Evolutionary conservation across 2,888 invertebrate genomes (phyloP), one percentile per base, ranked within the genome.

Genomic region (Anaspis maculata): DNA sequence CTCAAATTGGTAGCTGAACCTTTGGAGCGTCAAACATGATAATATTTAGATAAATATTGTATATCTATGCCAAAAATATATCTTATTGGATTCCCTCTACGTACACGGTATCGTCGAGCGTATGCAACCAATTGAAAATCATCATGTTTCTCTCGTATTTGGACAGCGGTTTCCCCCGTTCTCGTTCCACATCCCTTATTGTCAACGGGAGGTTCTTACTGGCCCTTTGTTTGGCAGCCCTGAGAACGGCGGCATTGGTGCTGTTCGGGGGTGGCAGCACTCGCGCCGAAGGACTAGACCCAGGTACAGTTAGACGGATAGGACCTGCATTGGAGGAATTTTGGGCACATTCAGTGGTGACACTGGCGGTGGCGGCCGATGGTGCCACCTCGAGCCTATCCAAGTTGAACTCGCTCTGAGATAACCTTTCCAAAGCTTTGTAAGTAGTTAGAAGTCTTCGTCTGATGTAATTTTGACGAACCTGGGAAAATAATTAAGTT

Each of bases 51-150:
- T n/a, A n/a, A n/a, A n/a, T n/a, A n/a, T n/a, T n/a, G n/a, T n/a
- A n/a, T n/a, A n/a, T n/a, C n/a, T n/a, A n/a, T n/a, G n/a, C n/a
- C n/a, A n/a, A n/a, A n/a, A n/a, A n/a, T n/a, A n/a, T n/a, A n/a
- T n/a, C n/a, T n/a, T 52, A 66, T 44, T 64, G 64, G 25, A 66
- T 57, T 2, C 66, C 68, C 49, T 73, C 74, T 15, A 64, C 64
- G 43, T 67, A 70, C 16, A 74, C 73, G 0, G 76, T 74, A 46
- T 88, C 86, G 57, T 88, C 86, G 12, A 91, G 71, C 2, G 86
- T 86, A 60, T 90, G 88, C 1, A 92, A 72, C 91, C 91, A 92
- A 65, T 90, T 90, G 68, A 91, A 91, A 36, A 91, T 91, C 83
- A 90, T 89, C 80, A 91, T 87, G 64, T 92, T 91, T n/a, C 89